A percentile compares a stretch with the other conserved stretches of the same genome.
phyloP scores from a whole-genome alignment of 2,797 vertebrate genomes.

The Cossypha niveicapilla region DNA sequence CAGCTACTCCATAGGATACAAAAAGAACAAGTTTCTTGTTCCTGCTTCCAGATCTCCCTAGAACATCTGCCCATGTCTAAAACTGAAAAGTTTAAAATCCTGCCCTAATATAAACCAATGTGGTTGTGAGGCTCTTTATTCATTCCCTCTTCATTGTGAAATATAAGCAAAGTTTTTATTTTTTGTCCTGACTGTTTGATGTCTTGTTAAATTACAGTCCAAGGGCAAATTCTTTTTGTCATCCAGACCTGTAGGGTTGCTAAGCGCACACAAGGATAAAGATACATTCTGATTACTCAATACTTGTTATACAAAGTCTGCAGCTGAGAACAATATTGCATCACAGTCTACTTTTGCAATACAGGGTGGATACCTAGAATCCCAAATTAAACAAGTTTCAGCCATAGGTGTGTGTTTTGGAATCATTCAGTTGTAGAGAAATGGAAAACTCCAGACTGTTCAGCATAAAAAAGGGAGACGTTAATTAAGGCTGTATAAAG shows the following conservation, averaged over 20 bases:
- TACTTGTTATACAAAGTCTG: conserved; percentile 68
- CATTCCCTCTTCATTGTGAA: neutral
- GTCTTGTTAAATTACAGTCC: conserved; percentile 51
- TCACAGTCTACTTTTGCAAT: conserved; percentile 68
- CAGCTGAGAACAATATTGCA: conserved; percentile 60
- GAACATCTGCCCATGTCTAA: neutral
- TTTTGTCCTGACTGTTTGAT: neutral
- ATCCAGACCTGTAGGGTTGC: conserved; percentile 61
- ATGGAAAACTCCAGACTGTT: conserved; percentile 32
- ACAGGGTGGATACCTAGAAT: conserved; percentile 60
- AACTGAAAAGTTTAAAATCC: neutral
- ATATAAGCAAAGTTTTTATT: neutral
- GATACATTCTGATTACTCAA: conserved; percentile 68
- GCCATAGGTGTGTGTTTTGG: conserved; percentile 49
- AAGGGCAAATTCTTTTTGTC: conserved; percentile 54
- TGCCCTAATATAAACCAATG: neutral
- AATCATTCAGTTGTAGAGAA: conserved; percentile 24
- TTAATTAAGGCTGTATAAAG: conserved; percentile 17
- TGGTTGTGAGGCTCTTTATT: neutral
- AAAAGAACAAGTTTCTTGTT: neutral
- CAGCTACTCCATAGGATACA: neutral
- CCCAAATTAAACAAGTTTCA: conserved; percentile 60
- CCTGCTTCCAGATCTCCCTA: neutral
- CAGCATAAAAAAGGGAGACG: neutral
- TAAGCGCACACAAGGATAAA: conserved; percentile 59